These are phyloP conservation scores for Trachurus trachurus DNA, from an alignment of 2,797 vertebrate genomes.

Conservation along the genomic window DNA sequence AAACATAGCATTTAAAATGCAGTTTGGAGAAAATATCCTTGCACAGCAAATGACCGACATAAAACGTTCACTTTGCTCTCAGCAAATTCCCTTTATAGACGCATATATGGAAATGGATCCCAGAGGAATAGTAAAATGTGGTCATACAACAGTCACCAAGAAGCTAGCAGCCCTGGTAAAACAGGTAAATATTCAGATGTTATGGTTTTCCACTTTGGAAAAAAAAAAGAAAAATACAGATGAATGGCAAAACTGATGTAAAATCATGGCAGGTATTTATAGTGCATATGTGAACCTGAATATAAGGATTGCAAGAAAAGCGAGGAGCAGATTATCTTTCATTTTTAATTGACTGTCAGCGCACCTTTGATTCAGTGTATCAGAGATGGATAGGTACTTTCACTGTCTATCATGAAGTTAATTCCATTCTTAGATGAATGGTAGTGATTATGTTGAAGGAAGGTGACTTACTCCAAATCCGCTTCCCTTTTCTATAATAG, in stretches of 20 bases:
- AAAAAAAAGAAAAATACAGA: constrained; percentile 59
- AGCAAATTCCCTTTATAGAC: constrained; percentile 87
- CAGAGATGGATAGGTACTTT: constrained; percentile 82
- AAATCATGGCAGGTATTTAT: constrained; percentile 82
- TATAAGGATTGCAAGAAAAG: constrained; percentile 78
- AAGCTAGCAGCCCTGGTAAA: constrained; percentile 67
- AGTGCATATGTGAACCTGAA: constrained; percentile 78
- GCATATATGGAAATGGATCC: constrained; percentile 85
- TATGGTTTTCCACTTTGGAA: constrained; percentile 66
- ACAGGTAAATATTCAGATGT: constrained; percentile 85
- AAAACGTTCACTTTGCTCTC: constrained; percentile 84
- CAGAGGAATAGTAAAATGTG: constrained; percentile 84
- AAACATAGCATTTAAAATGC: constrained; percentile 87
- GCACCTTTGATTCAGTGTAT: constrained; percentile 81
- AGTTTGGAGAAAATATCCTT: constrained; percentile 86
- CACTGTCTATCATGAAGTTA: constrained; percentile 86
- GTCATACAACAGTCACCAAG: constrained; percentile 79
- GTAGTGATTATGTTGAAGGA: constrained; percentile 80
- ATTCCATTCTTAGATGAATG: constrained; percentile 85
- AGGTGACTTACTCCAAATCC: constrained; percentile 78
- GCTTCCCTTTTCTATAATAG: constrained; percentile 70
- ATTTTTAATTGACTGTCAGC: constrained; percentile 89
- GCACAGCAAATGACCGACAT: constrained; percentile 86
- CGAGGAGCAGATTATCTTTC: constrained; percentile 83
- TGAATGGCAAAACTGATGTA: constrained; percentile 79